Percentiles rank a stretch among this genome's conserved stretches.
Conservation (phyloP, 2,888 invertebrate species). For the Rotaria magnacalcarata region DNA sequence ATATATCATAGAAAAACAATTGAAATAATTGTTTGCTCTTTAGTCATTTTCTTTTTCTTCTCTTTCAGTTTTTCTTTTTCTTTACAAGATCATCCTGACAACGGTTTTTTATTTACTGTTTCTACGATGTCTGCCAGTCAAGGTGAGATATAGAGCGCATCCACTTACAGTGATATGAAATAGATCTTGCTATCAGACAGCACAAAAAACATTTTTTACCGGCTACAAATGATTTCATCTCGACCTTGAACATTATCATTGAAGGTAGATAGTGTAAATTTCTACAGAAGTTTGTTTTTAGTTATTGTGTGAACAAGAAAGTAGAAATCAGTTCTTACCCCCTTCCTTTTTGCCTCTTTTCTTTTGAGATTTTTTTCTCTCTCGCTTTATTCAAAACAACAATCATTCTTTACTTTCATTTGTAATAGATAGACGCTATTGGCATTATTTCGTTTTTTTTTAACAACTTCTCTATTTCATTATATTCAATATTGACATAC, state of each 20-base stretch:
- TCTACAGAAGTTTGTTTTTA: neutral
- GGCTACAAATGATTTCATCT: neutral
- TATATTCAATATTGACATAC: neutral
- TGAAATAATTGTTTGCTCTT: neutral
- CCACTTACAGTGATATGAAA: neutral
- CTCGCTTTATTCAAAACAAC: neutral
- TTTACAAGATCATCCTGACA: neutral
- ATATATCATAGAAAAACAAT: neutral
- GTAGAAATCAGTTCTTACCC: neutral
- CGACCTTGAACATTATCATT: neutral
- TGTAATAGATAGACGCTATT: neutral
- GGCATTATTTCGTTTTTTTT: constrained; percentile 6
- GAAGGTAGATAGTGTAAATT: neutral
- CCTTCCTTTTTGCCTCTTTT: neutral
- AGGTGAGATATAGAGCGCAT: neutral
- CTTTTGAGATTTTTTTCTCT: neutral
- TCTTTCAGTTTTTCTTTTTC: neutral
- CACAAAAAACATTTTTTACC: neutral
- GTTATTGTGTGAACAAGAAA: neutral
- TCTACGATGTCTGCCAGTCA: neutral
- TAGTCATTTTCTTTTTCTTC: neutral
- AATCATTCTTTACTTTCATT: neutral
- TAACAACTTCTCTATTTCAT: constrained; percentile 6
- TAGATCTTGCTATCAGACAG: neutral
- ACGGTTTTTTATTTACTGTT: constrained; percentile 13